Evolutionary conservation across 2,888 invertebrate species (phyloP).

Genomic region (Bedellia somnulentella): DNA sequence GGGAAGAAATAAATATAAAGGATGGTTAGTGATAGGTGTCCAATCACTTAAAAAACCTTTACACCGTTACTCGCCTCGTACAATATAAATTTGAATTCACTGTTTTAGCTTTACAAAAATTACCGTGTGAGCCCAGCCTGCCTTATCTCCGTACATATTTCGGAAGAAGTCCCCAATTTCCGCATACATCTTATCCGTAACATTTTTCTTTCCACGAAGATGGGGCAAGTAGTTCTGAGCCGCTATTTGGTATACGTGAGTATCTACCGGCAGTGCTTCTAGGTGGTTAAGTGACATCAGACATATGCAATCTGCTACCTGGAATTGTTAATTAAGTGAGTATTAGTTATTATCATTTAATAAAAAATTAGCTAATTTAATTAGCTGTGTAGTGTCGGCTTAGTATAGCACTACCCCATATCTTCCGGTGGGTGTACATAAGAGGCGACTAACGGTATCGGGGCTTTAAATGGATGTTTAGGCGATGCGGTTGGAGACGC

Average conservation of each 20-base stretch:
- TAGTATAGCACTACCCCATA: too few species aligned
- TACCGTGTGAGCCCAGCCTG: slow-evolving; percentile 96
- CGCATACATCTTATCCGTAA: slow-evolving; percentile 81
- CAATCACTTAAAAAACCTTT: too few species aligned
- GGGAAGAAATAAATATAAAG: too few species aligned
- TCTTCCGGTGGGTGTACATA: too few species aligned
- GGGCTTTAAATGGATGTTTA: too few species aligned
- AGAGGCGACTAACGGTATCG: too few species aligned
- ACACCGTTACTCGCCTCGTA: too few species aligned
- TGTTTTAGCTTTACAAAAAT: too few species aligned
- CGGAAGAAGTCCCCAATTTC: slow-evolving; percentile 85
- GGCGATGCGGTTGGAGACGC: too few species aligned
- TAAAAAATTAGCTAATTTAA: background rate
- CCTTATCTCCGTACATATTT: slow-evolving; percentile 77
- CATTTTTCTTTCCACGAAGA: slow-evolving; percentile 70
- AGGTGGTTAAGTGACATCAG: slow-evolving; percentile 92
- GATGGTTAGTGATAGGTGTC: too few species aligned
- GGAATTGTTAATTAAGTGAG: slow-evolving; percentile 13
- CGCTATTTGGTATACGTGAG: slow-evolving; percentile 93
- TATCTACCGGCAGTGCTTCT: slow-evolving; percentile 91
- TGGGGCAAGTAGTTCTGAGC: slow-evolving; percentile 78
- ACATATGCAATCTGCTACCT: slow-evolving; percentile 97
- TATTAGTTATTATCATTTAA: slow-evolving; percentile 1
- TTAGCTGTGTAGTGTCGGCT: too few species aligned
- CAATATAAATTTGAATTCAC: too few species aligned